These are phyloP conservation scores for Apostichopus californicus DNA, from an alignment of 35 echinoderm and acorn worm genomes.

Conservation along the genomic window DNA sequence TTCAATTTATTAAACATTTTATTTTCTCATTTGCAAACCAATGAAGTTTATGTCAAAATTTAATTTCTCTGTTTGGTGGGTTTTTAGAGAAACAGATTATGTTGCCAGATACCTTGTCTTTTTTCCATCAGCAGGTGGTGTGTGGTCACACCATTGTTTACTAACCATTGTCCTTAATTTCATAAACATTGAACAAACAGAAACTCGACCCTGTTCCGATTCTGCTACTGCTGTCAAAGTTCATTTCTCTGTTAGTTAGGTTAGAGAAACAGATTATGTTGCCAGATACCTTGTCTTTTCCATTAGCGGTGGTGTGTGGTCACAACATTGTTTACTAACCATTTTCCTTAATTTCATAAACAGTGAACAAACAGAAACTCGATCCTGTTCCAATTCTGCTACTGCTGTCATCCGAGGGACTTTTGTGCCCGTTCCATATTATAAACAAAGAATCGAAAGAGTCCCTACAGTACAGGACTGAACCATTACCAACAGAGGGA, in stretches of 20 bases:
- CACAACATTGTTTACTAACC: neutral
- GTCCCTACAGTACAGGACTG: conserved; percentile 47
- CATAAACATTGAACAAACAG: conserved; percentile 30
- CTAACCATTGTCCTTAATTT: neutral
- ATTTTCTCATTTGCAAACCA: too few relatives aligned
- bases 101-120: too few relatives aligned
- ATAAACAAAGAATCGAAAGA: conserved; percentile 66
- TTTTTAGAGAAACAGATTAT: too few relatives aligned
- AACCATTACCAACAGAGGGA: conserved; percentile 76
- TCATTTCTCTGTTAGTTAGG: too few relatives aligned
- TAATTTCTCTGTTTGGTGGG: too few relatives aligned
- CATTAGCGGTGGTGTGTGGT: too few relatives aligned
- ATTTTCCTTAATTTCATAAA: neutral
- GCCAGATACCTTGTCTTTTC: too few relatives aligned
- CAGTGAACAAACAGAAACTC: conserved; percentile 45
- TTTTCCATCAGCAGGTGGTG: too few relatives aligned
- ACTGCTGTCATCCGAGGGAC: conserved; percentile 65
- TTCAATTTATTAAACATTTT: too few relatives aligned
- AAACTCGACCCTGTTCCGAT: conserved; percentile 68
- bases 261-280: too few relatives aligned
- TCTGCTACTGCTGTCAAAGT: neutral
- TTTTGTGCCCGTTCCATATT: conserved; percentile 89
- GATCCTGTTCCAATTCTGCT: conserved; percentile 65
- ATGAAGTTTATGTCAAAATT: too few relatives aligned
- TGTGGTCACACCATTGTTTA: neutral